Evolutionary conservation across 1,140 invertebrate genomes (phyloP).

Genomic region (Pentalonia nigronervosa): DNA sequence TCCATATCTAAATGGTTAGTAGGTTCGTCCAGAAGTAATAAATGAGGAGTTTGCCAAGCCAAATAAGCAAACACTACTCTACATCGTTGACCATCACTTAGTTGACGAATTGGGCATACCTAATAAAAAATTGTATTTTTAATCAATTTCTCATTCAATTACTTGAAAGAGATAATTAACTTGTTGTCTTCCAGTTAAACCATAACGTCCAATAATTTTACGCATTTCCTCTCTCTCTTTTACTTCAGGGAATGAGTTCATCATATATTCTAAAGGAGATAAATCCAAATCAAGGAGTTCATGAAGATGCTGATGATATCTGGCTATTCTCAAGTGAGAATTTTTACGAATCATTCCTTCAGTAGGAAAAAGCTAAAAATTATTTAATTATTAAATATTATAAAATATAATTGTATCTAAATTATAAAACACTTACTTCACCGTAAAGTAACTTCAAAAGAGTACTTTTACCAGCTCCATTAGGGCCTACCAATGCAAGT

Average conservation of each 20-base stretch:
- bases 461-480: constrained; percentile 98
- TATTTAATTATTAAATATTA: neutral
- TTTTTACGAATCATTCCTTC: constrained; percentile 98
- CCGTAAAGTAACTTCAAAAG: constrained; percentile 94
- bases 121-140: constrained; percentile 63
- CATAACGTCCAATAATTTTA: constrained; percentile 98
- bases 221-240: constrained; percentile 99
- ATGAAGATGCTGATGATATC: constrained; percentile 98
- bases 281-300: constrained; percentile 94
- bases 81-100: constrained; percentile 98
- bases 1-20: constrained; percentile 99
- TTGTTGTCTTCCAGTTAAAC: constrained; percentile 95
- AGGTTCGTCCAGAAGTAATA: constrained; percentile 95
- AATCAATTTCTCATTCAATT: neutral
- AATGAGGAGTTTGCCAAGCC: constrained; percentile 93
- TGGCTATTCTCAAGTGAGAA: constrained; percentile 94
- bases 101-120: constrained; percentile 95
- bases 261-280: constrained; percentile 98
- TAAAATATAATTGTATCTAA: neutral
- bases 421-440: constrained; percentile 73
- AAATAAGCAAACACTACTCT: constrained; percentile 98
- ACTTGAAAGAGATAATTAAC: constrained; percentile 65
- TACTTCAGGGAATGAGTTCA: constrained; percentile 94
- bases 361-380: constrained; percentile 81
- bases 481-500: constrained; percentile 96